Conservation (phyloP, 2,797 vertebrate genomes). For the Anolis apletophallus region DNA sequence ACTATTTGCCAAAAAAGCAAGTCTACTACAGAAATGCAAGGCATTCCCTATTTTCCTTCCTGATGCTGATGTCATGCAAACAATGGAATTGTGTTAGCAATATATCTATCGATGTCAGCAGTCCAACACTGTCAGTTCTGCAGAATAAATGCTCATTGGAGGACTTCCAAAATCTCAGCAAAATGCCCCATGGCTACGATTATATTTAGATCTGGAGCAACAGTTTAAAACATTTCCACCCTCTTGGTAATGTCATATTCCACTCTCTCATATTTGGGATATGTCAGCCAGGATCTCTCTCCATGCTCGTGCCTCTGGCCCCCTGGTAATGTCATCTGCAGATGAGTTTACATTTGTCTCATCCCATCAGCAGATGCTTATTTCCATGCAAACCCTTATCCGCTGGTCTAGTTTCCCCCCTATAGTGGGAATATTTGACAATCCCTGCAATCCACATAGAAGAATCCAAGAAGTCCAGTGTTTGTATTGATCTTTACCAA, state of each 20-base stretch:
- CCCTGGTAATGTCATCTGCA: background rate
- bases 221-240: background rate
- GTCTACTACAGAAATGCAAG: background rate
- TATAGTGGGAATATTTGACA: background rate
- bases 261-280: background rate
- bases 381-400: background rate
- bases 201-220: background rate
- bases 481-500: background rate
- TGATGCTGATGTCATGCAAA: background rate
- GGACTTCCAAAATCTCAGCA: background rate
- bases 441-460: background rate
- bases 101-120: background rate
- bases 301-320: background rate
- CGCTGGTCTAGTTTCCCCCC: background rate
- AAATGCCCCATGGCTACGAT: background rate
- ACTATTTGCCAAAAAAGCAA: background rate
- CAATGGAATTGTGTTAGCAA: background rate
- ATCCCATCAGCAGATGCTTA: background rate
- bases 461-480: background rate
- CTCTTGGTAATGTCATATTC: background rate
- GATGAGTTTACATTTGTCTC: background rate
- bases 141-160: background rate
- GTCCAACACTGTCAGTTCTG: background rate
- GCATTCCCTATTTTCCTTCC: background rate
- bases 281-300: background rate